Evolutionary conservation across 2,888 invertebrate species (phyloP).

Genomic region (Lithodes maja): DNA sequence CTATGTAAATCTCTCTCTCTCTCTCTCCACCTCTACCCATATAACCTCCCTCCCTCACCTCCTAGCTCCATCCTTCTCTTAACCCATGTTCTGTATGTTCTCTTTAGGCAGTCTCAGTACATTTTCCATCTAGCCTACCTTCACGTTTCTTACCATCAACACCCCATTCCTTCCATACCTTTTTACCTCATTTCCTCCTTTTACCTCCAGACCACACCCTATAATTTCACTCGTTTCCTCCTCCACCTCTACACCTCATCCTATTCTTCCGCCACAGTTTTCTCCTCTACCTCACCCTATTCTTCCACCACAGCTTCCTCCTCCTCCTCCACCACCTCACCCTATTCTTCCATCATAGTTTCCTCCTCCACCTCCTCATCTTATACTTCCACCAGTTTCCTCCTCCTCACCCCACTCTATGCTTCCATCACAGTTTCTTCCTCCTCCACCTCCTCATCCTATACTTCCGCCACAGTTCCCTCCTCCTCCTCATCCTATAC

Average conservation of each 20-base stretch:
- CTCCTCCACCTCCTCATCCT: neutral
- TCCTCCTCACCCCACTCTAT: neutral
- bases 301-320: neutral
- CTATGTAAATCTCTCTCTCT: too few species aligned
- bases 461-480: neutral
- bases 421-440: neutral
- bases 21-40: too few species aligned
- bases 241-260: neutral
- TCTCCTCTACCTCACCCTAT: neutral
- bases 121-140: too few species aligned
- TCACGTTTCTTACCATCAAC: too few species aligned
- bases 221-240: neutral
- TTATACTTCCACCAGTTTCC: neutral
- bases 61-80: too few species aligned
- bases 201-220: neutral
- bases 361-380: neutral
- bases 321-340: neutral
- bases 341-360: neutral
- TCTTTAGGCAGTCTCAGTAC: too few species aligned
- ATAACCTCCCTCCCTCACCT: too few species aligned
- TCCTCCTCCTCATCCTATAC: neutral
- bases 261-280: neutral
- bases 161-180: too few species aligned
- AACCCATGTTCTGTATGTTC: too few species aligned
- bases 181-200: neutral